Base-by-base conservation (phyloP, 2,888 invertebrate species). In the Peribatodes rhomboidaria region DNA sequence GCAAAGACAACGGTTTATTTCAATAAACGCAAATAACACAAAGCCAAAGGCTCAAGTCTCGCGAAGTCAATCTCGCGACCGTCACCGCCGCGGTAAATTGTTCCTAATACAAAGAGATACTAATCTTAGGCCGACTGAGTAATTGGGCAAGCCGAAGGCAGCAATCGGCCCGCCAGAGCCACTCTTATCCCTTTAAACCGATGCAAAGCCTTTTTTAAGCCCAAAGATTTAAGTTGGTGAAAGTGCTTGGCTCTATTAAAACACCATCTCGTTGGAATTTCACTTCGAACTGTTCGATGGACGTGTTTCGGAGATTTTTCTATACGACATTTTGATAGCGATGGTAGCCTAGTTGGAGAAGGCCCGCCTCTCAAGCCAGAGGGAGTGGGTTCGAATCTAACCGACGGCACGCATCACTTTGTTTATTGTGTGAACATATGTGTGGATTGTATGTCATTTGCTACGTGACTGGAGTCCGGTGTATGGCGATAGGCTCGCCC, bases 141-240 rank as follows among this genome's bases (percentile, higher is more conserved):
- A 92, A 92, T 91, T 90, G 90, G 85, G 84, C 82, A 86, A 90
- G 87, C 87, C 84, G 84, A 86, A 89, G 84, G 88, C 89, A 87
- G 84, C 87, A 87, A 90, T 90, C 89, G 89, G 87, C 86, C 82
- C 83, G 80, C 79, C 79, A 86, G 87, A 91, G 89, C 90, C 89
- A 80, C 76, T 81, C 78, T 88, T 86, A 92, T 92, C 92, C 92
- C 90, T 91, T 91, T 90, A 92, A 92, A 92, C 92, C 92, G 81
- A 89, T 86, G 85, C 81, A 90, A 91, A 92, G 92, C 92, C 91
- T 92, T 92, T 92, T 91, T 92, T 91, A 92, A 92, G 92, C 92
- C 90, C 79, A 87, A 90, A 92, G 92, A 89, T 92, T 92, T 90
- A 92, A 92, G 92, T 92, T 92, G 88, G 90, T 84, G 89, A 91